These are phyloP conservation scores for Tubulanus polymorphus DNA, from an alignment of 2,888 invertebrate species.

Conservation along the genomic window DNA sequence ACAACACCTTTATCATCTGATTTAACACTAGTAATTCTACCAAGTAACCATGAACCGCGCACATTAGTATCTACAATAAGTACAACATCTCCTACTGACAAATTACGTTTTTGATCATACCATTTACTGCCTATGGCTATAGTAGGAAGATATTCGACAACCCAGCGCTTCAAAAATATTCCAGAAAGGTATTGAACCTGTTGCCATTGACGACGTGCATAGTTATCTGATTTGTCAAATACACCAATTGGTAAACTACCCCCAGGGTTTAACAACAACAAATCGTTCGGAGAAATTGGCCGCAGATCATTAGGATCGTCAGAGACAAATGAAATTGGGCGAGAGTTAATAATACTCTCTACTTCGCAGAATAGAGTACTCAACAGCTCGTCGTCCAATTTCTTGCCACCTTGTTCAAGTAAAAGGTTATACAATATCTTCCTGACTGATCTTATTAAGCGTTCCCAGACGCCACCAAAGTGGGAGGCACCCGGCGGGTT, in stretches of 20 bases:
- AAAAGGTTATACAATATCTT: constrained; percentile 10
- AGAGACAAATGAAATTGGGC: constrained; percentile 8
- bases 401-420: not conserved
- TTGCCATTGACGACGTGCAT: constrained; percentile 20
- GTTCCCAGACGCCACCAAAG: constrained; percentile 18
- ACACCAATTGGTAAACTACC: constrained; percentile 19
- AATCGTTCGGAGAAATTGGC: constrained; percentile 16
- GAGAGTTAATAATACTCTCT: constrained; percentile 13
- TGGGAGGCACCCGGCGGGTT: constrained; percentile 14
- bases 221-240: constrained; percentile 19
- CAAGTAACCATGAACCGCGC: not conserved
- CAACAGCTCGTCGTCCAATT: constrained; percentile 13
- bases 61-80: constrained; percentile 1
- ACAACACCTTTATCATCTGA: constrained; percentile 3
- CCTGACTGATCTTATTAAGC: constrained; percentile 14
- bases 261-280: constrained; percentile 12
- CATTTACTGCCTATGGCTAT: constrained; percentile 20
- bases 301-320: constrained; percentile 14
- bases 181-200: constrained; percentile 22
- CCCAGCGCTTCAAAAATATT: constrained; percentile 25
- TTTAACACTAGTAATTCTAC: not conserved
- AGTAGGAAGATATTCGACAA: constrained; percentile 18
- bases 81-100: constrained; percentile 5
- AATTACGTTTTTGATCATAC: constrained; percentile 1
- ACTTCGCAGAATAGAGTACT: constrained; percentile 16